These are phyloP conservation scores for Myxocyprinus asiaticus DNA, from an alignment of 2,113 vertebrate genomes.

Conservation along the genomic window DNA sequence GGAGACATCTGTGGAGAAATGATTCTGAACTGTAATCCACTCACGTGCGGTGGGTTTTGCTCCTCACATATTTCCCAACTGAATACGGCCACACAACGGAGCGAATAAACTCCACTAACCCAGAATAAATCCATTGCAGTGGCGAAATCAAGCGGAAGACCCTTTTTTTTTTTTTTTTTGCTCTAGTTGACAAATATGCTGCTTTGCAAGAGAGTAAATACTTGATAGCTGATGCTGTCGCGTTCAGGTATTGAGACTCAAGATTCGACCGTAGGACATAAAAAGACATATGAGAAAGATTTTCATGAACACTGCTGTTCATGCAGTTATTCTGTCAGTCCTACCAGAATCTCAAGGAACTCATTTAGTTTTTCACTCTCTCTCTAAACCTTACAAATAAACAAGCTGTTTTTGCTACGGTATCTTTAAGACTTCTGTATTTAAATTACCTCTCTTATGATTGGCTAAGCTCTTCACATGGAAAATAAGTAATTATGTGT, in stretches of 20 bases:
- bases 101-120: constrained; percentile 45
- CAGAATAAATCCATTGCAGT: constrained; percentile 45
- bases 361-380: no score
- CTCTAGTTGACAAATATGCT: constrained; percentile 16
- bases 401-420: no score
- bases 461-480: no score
- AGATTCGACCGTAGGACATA: not conserved
- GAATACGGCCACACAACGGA: constrained; percentile 38
- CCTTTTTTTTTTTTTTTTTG: not conserved
- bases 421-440: no score
- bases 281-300: no score
- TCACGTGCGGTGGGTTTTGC: constrained; percentile 44
- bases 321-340: not conserved
- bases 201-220: not conserved
- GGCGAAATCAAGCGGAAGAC: constrained; percentile 37
- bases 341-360: not conserved
- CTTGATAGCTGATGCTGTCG: not conserved
- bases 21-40: constrained; percentile 42
- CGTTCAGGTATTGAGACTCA: not conserved
- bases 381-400: no score
- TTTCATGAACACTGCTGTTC: not conserved
- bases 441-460: no score
- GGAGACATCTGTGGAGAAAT: constrained; percentile 33
- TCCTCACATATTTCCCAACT: constrained; percentile 54
- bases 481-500: no score